phyloP scores from a whole-genome alignment of 2,888 invertebrate genomes.

The Zygaena filipendulae region DNA sequence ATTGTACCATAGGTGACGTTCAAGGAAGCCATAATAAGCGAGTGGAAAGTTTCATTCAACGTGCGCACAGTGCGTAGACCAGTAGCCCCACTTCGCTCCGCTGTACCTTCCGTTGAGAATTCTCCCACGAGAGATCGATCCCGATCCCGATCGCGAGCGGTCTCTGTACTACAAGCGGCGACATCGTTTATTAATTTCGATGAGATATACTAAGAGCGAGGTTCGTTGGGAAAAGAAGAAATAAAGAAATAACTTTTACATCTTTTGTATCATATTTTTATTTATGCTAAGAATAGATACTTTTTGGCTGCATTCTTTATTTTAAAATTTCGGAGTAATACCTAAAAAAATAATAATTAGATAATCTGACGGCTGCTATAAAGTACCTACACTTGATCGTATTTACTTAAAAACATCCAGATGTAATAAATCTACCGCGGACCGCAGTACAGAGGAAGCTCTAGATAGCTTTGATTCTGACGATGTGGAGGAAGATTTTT shows the following conservation, averaged over 20 bases:
- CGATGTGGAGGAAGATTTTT: constrained; percentile 38
- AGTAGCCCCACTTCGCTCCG: constrained; percentile 47
- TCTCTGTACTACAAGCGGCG: constrained; percentile 49
- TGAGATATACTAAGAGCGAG: constrained; percentile 38
- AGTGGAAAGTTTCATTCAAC: constrained; percentile 50
- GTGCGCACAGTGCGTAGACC: constrained; percentile 41
- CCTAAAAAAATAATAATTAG: too few relatives aligned
- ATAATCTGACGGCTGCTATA: too few relatives aligned
- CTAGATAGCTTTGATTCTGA: constrained; percentile 34
- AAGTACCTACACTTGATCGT: too few relatives aligned
- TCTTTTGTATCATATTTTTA: neutral
- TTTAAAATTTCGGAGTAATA: too few relatives aligned
- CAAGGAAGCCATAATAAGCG: constrained; percentile 42
- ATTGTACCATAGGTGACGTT: constrained; percentile 54
- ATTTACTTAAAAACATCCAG: constrained; percentile 29
- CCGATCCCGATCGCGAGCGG: constrained; percentile 46
- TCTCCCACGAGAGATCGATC: constrained; percentile 36
- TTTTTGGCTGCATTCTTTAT: constrained; percentile 7
- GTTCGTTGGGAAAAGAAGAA: neutral
- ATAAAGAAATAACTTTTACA: too few relatives aligned
- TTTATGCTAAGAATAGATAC: constrained; percentile 11
- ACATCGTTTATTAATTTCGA: constrained; percentile 57
- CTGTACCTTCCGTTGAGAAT: constrained; percentile 32
- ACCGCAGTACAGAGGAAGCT: constrained; percentile 50
- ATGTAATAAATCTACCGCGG: constrained; percentile 47